phyloP scores from a whole-genome alignment of 2,797 vertebrate species.

The Acanthis flammea region DNA sequence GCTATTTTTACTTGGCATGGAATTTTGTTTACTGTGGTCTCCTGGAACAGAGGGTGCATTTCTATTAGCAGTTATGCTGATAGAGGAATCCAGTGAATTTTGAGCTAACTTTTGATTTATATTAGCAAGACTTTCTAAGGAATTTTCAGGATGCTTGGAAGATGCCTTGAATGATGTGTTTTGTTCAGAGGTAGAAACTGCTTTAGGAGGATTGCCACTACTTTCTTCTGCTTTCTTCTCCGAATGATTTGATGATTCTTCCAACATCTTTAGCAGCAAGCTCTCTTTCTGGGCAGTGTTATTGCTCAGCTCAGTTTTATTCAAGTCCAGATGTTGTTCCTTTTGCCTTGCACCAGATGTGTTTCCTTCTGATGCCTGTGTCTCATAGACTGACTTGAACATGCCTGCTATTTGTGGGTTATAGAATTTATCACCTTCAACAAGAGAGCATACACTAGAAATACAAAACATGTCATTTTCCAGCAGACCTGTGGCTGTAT shows the following conservation, averaged over 20 bases:
- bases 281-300: background rate
- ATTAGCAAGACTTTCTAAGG: background rate
- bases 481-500: background rate
- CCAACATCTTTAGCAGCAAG: background rate
- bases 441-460: constrained; percentile 77
- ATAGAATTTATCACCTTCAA: constrained; percentile 74
- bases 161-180: background rate
- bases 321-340: background rate
- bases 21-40: background rate
- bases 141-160: background rate
- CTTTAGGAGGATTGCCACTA: background rate
- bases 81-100: background rate
- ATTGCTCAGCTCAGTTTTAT: background rate
- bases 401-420: constrained; percentile 79
- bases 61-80: background rate
- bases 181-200: background rate
- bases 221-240: background rate
- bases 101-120: background rate
- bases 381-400: constrained; percentile 47
- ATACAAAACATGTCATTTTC: constrained; percentile 66
- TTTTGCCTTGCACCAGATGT: background rate
- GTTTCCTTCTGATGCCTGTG: background rate
- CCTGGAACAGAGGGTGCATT: background rate
- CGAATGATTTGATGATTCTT: background rate
- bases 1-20: background rate